A percentile compares a stretch with the other conserved stretches of the same genome.
Evolutionary conservation across 1,140 invertebrate species (phyloP).

Genomic region (Drosophila melanogaster): DNA sequence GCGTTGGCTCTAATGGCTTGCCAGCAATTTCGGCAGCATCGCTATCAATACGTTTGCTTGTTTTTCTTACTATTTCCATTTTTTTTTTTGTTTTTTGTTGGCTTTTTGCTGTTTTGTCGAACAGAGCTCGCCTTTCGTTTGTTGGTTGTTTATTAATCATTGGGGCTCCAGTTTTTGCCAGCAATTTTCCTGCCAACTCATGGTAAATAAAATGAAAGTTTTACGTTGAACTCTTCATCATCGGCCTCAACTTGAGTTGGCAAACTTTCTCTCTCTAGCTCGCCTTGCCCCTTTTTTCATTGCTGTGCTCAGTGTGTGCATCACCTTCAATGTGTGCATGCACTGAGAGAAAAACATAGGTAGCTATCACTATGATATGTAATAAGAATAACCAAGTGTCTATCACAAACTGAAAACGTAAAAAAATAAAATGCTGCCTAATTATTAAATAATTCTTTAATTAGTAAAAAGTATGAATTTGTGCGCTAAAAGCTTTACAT

Average conservation of each 20-base stretch:
- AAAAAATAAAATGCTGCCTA: too few relatives aligned
- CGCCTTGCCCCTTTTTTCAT: slow-evolving; percentile 14
- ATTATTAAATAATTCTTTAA: too few relatives aligned
- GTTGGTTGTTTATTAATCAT: slow-evolving; percentile 50
- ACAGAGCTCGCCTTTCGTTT: slow-evolving; percentile 5
- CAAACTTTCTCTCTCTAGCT: slow-evolving; percentile 41
- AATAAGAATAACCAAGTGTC: too few relatives aligned
- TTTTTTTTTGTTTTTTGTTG: slow-evolving; percentile 22
- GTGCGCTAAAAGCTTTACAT: too few relatives aligned
- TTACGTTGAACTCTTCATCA: slow-evolving; percentile 56
- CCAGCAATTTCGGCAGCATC: slow-evolving; percentile 6
- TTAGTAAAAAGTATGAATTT: too few relatives aligned
- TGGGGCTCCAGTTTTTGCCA: slow-evolving; percentile 26
- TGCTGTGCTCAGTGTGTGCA: slow-evolving; percentile 18
- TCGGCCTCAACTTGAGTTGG: slow-evolving; percentile 57
- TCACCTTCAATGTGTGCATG: slow-evolving; percentile 18
- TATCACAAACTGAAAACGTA: too few relatives aligned
- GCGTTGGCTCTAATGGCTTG: slow-evolving; percentile 1
- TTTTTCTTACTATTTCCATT: neutral
- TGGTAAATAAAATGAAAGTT: slow-evolving; percentile 79
- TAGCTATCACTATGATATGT: too few relatives aligned
- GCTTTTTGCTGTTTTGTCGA: neutral
- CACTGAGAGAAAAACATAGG: slow-evolving; percentile 5
- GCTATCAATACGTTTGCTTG: slow-evolving; percentile 17
- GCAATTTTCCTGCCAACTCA: slow-evolving; percentile 59